A percentile compares a stretch with the other conserved stretches of the same genome.
Evolutionary conservation across 2,113 vertebrate species (phyloP).

Genomic region (Stigmatopora argus): DNA sequence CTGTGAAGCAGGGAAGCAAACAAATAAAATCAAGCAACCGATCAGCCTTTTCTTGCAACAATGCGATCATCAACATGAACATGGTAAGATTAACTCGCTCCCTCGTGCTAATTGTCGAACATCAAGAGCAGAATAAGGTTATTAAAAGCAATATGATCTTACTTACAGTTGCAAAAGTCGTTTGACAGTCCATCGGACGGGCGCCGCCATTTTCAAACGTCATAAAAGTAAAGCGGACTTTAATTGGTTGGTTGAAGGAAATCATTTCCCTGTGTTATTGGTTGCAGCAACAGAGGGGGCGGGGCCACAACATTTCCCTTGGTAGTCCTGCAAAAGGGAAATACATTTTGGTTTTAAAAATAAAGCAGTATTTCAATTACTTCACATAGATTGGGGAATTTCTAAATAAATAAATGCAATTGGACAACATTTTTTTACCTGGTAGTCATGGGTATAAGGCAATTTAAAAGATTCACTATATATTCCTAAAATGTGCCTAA

Average conservation of each 20-base stretch:
- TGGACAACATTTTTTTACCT: too few species aligned
- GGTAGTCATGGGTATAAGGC: too few species aligned
- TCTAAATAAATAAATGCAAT: too few species aligned
- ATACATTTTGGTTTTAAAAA: too few species aligned
- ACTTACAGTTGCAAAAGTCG: slow-evolving; percentile 63
- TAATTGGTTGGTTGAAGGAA: slow-evolving; percentile 50
- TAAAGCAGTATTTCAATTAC: too few species aligned
- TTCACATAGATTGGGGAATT: too few species aligned
- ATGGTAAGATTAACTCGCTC: neutral
- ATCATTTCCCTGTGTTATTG: slow-evolving; percentile 39
- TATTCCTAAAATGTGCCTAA: too few species aligned
- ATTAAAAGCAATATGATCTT: slow-evolving; percentile 44
- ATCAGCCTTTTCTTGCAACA: too few species aligned
- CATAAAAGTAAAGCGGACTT: neutral
- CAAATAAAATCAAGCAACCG: neutral
- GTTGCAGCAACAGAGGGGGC: slow-evolving; percentile 13
- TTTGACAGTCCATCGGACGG: slow-evolving; percentile 38
- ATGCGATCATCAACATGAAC: neutral
- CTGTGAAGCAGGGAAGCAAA: neutral
- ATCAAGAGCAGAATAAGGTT: neutral
- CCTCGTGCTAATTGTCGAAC: neutral
- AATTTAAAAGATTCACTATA: too few species aligned
- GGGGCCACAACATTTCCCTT: slow-evolving; percentile 1
- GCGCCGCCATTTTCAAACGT: slow-evolving; percentile 67
- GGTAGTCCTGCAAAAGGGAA: too few species aligned